Conservation (phyloP, 53 echinoderm and acorn worm species). For the Zoroaster sp. region DNA sequence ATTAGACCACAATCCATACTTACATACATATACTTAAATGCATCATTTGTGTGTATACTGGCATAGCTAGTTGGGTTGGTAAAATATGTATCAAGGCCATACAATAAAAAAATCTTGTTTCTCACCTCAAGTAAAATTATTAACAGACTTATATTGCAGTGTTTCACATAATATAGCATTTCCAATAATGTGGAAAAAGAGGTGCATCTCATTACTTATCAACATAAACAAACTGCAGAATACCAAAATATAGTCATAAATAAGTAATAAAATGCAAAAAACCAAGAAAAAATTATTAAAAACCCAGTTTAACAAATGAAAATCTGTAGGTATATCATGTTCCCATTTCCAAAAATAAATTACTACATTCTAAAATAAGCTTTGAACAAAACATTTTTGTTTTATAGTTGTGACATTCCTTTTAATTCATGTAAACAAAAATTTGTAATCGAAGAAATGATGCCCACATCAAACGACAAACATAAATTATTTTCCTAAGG, state of each 20-base stretch:
- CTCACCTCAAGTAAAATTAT: not conserved
- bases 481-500: not conserved
- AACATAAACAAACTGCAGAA: not conserved
- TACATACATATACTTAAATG: not conserved
- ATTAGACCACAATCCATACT: no score
- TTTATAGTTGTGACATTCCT: no score
- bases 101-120: not conserved
- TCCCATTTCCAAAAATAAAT: no score
- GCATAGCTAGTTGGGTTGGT: not conserved
- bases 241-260: no score
- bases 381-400: no score
- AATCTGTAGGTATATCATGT: no score
- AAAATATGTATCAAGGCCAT: slow-evolving; percentile 12
- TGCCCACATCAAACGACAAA: not conserved
- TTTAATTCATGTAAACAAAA: no score
- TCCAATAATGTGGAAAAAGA: not conserved
- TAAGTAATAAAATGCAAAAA: no score
- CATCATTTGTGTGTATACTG: not conserved
- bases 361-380: no score
- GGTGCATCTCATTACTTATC: not conserved
- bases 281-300: no score
- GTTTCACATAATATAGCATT: not conserved
- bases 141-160: not conserved
- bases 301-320: no score
- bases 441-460: no score